Evolutionary conservation across 2,888 invertebrate genomes (phyloP).

Genomic region (Hemicrepidius hirtus): DNA sequence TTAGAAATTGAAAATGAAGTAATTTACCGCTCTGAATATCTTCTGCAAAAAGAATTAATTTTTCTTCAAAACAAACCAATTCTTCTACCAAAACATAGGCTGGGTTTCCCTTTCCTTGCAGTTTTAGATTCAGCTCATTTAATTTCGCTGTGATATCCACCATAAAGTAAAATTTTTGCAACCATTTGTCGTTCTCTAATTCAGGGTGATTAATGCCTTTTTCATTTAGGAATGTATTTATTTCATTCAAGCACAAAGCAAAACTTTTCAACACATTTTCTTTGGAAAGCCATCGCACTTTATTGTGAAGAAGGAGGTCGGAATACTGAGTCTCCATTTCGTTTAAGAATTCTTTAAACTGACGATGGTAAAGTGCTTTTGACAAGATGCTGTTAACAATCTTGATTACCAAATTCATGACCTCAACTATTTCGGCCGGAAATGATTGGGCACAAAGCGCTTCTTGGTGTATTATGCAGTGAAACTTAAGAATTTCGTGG

Average conservation of each 20-base stretch:
- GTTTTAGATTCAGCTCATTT: too few species aligned
- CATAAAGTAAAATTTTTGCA: too few species aligned
- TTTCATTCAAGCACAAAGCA: slow-evolving; percentile 17
- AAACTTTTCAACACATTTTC: slow-evolving; percentile 56
- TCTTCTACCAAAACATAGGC: too few species aligned
- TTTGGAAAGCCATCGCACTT: slow-evolving; percentile 51
- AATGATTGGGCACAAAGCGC: neutral
- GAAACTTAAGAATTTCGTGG: slow-evolving; percentile 57
- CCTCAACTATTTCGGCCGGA: neutral
- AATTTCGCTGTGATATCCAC: too few species aligned
- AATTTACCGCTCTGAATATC: too few species aligned
- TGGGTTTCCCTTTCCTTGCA: too few species aligned
- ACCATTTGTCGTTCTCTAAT: too few species aligned
- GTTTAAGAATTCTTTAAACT: slow-evolving; percentile 58
- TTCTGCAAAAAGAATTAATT: too few species aligned
- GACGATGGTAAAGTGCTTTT: slow-evolving; percentile 59
- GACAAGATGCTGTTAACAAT: slow-evolving; percentile 55
- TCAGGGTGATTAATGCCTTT: neutral
- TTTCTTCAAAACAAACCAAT: too few species aligned
- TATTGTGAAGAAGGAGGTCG: slow-evolving; percentile 30
- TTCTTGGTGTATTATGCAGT: slow-evolving; percentile 62
- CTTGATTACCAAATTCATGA: slow-evolving; percentile 52
- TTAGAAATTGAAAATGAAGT: too few species aligned
- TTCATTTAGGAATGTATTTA: slow-evolving; percentile 3
- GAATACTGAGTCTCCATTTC: slow-evolving; percentile 37